phyloP scores from a whole-genome alignment of 2,888 invertebrate genomes.

The Mylabris sibirica region DNA sequence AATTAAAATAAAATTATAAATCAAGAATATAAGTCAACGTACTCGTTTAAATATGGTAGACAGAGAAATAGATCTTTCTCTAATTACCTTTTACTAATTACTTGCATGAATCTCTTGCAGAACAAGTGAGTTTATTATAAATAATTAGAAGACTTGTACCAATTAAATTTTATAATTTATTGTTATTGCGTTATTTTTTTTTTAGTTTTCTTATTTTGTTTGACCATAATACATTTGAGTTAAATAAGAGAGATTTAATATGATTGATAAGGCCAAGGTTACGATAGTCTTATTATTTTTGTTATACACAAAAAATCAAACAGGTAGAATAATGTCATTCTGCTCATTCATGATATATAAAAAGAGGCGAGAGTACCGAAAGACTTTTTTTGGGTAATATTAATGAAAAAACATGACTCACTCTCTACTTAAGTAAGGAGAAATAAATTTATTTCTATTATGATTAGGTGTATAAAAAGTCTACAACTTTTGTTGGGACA shows the following conservation, averaged over 20 bases:
- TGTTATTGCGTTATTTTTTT: not conserved
- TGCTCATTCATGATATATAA: not conserved
- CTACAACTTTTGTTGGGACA: too few species aligned
- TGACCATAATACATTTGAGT: not conserved
- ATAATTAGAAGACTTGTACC: not conserved
- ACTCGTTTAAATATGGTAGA: not conserved
- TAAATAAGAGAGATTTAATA: not conserved
- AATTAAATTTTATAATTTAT: not conserved
- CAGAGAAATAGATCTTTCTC: not conserved
- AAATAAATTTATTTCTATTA: too few species aligned
- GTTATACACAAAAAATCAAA: not conserved
- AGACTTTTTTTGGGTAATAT: too few species aligned
- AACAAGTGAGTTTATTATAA: not conserved
- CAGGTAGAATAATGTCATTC: not conserved
- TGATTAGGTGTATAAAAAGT: too few species aligned
- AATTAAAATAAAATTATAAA: not conserved
- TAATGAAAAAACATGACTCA: too few species aligned
- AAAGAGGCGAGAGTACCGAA: too few species aligned
- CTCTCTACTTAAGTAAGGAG: too few species aligned
- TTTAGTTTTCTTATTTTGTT: too few species aligned
- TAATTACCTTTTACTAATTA: constrained; percentile 10
- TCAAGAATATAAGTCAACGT: not conserved
- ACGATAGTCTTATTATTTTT: not conserved
- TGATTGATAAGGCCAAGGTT: not conserved
- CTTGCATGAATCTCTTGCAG: not conserved